Conservation (phyloP, 2,888 invertebrate genomes). For the Aspidiotus rigidus region DNA sequence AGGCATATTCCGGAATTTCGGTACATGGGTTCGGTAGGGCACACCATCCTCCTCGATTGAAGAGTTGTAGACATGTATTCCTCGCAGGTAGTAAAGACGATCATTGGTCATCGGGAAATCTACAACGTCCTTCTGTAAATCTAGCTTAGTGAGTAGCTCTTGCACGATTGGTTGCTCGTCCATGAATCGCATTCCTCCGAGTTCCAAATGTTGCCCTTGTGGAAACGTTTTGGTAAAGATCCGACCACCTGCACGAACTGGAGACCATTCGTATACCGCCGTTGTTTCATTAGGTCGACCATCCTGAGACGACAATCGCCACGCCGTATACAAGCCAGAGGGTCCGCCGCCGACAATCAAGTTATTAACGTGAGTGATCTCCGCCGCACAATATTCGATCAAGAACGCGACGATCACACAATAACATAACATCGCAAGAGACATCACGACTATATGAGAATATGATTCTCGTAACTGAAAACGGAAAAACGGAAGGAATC, state of each 20-base stretch:
- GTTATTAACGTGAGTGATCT: neutral
- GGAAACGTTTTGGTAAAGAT: neutral
- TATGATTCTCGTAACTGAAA: no score
- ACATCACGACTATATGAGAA: no score
- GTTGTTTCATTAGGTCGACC: neutral
- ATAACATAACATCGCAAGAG: no score
- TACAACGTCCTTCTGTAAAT: neutral
- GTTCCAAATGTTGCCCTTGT: neutral
- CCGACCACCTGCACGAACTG: neutral
- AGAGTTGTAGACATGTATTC: neutral
- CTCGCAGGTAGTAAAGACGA: neutral
- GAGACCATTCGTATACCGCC: neutral
- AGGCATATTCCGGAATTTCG: neutral
- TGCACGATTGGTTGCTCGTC: neutral
- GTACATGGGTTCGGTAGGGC: neutral
- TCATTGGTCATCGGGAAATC: neutral
- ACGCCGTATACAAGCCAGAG: neutral
- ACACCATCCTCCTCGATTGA: neutral
- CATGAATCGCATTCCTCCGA: neutral
- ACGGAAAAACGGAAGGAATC: no score
- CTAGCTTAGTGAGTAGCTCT: neutral
- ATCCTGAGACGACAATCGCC: neutral
- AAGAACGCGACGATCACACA: neutral
- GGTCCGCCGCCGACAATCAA: conserved; percentile 1
- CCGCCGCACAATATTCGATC: neutral